Conservation (phyloP, 2,888 invertebrate species). For the Brachycybe producta region DNA sequence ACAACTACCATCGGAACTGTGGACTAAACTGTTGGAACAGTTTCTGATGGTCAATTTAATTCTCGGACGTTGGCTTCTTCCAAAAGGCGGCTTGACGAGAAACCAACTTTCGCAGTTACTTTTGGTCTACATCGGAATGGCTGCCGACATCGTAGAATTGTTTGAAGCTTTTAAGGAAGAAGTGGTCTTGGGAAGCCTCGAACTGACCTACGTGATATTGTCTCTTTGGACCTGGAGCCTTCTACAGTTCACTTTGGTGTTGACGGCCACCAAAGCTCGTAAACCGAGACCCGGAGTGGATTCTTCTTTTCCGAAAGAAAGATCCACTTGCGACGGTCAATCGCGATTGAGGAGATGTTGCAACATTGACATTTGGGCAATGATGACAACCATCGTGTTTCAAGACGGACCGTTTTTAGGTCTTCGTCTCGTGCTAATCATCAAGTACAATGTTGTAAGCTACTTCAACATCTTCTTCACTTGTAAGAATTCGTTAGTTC, state of each 20-base stretch:
- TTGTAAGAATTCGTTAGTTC: constrained; percentile 21
- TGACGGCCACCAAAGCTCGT: constrained; percentile 30
- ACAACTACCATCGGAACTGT: constrained; percentile 21
- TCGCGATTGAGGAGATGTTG: constrained; percentile 6
- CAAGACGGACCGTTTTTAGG: constrained; percentile 39
- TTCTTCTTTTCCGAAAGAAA: constrained; percentile 19
- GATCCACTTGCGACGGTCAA: constrained; percentile 2
- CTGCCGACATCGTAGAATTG: constrained; percentile 28
- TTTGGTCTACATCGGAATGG: constrained; percentile 35
- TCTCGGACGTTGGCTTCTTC: constrained; percentile 32
- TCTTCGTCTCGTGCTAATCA: constrained; percentile 24
- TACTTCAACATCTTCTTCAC: constrained; percentile 32
- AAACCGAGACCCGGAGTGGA: constrained; percentile 25
- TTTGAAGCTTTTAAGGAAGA: constrained; percentile 27
- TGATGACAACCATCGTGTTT: constrained; percentile 33
- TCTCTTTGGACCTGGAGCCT: constrained; percentile 31
- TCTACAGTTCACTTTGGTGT: constrained; percentile 32
- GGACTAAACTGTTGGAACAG: constrained; percentile 30
- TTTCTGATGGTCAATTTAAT: constrained; percentile 31
- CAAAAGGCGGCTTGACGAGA: constrained; percentile 28
- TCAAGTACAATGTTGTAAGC: constrained; percentile 26
- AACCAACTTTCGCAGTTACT: constrained; percentile 34
- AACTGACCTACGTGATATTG: constrained; percentile 28
- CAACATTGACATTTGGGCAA: constrained; percentile 35
- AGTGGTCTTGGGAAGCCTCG: constrained; percentile 21